Evolutionary conservation across 2,888 invertebrate species (phyloP).

Genomic region (Hanleya hanleyi): DNA sequence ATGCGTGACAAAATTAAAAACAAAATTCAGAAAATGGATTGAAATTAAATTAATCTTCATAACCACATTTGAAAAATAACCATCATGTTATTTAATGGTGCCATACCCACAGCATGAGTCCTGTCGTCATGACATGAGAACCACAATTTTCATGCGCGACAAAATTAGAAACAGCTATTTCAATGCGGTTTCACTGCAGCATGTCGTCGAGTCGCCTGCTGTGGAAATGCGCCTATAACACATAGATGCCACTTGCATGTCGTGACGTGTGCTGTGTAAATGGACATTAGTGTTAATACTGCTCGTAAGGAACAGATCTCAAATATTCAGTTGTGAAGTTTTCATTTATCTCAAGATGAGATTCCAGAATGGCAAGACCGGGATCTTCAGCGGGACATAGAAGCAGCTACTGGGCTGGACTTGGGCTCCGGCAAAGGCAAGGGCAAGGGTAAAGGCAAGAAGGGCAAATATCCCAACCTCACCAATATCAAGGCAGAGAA

Average conservation of each 20-base stretch:
- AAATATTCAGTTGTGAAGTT: background rate
- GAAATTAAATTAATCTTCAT: no score
- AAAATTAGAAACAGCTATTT: no score
- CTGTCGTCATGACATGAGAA: no score
- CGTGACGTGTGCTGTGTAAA: background rate
- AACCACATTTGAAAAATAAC: no score
- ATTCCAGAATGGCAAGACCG: constrained; percentile 76
- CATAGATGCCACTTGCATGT: background rate
- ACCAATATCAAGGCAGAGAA: constrained; percentile 74
- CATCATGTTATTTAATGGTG: no score
- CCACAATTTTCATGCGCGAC: no score
- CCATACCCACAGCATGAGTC: no score
- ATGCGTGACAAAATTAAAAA: no score
- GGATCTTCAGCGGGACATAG: constrained; percentile 75
- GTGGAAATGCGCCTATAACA: background rate
- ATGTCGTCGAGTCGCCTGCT: no score
- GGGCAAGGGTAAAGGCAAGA: constrained; percentile 56
- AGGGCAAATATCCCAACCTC: constrained; percentile 71
- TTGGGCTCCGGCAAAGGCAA: constrained; percentile 65
- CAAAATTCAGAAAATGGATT: no score
- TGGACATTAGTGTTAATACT: background rate
- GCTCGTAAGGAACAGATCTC: no score
- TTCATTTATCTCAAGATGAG: constrained; percentile 4
- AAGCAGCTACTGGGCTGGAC: constrained; percentile 76
- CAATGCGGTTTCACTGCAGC: no score